Evolutionary conservation across 2,888 invertebrate genomes (phyloP).

Genomic region (Hirtodrosophila duncani): DNA sequence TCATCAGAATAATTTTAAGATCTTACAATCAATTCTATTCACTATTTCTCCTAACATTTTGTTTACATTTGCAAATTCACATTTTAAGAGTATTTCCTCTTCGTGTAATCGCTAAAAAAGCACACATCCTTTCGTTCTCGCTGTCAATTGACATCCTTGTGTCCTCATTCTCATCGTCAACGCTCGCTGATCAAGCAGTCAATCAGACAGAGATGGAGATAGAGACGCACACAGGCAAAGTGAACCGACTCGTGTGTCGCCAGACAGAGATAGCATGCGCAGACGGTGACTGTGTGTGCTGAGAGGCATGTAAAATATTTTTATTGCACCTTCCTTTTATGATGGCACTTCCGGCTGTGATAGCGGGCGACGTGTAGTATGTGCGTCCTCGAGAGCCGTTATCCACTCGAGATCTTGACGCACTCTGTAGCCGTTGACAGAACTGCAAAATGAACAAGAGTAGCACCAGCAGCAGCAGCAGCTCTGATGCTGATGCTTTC

Average conservation of each 20-base stretch:
- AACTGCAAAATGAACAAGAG: conserved; percentile 10
- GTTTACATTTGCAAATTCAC: too few species aligned
- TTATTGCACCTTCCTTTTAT: conserved; percentile 77
- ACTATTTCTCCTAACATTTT: too few species aligned
- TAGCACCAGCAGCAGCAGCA: neutral
- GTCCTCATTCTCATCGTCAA: conserved; percentile 5
- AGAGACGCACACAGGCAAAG: conserved; percentile 13
- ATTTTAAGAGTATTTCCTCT: conserved; percentile 7
- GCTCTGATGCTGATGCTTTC: conserved; percentile 2
- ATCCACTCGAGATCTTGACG: conserved; percentile 67
- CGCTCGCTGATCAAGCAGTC: conserved; percentile 3
- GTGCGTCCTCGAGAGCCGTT: conserved; percentile 32
- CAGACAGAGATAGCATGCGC: neutral
- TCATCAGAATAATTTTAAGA: too few species aligned
- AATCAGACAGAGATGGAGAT: conserved; percentile 14
- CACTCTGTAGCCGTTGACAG: conserved; percentile 53
- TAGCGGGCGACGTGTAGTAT: conserved; percentile 46
- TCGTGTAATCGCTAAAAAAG: neutral
- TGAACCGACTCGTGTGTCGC: neutral
- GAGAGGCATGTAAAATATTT: conserved; percentile 70
- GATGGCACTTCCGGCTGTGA: conserved; percentile 74
- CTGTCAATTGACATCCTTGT: conserved; percentile 19
- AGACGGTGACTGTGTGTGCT: conserved; percentile 3
- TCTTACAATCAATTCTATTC: too few species aligned
- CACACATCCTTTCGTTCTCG: neutral